Conservation (phyloP, 2,797 vertebrate species). For the Acanthurus leucopareius region DNA sequence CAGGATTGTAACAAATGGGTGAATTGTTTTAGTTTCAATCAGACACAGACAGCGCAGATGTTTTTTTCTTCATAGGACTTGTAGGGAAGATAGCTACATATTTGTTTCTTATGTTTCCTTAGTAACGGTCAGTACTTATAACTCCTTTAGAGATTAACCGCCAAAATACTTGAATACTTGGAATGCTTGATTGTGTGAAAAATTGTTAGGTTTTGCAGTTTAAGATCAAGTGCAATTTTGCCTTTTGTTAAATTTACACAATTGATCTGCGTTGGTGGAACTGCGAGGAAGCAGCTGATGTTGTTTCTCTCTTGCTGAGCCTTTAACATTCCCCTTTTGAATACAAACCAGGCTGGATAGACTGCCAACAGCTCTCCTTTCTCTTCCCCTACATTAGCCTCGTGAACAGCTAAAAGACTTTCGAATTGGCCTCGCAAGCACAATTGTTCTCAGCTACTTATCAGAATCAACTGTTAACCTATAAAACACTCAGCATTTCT, state of each 20-base stretch:
- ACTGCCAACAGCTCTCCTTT: conserved; percentile 49
- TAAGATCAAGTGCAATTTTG: not conserved
- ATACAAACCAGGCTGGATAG: conserved; percentile 45
- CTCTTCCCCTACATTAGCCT: not conserved
- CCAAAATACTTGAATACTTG: not conserved
- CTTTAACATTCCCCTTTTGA: conserved; percentile 32
- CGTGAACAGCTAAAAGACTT: conserved; percentile 11
- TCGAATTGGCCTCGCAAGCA: not conserved
- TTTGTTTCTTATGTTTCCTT: not conserved
- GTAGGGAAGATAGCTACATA: not conserved
- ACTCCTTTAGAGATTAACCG: not conserved
- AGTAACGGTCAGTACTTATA: not conserved
- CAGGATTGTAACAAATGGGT: not conserved
- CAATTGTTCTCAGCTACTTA: conserved; percentile 12
- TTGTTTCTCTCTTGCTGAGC: conserved; percentile 23
- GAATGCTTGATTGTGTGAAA: not conserved
- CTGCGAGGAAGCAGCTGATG: not conserved
- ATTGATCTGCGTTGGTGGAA: not conserved
- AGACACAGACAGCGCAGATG: not conserved
- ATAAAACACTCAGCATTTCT: conserved; percentile 1
- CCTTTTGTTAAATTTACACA: conserved; percentile 4
- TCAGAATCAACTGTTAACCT: not conserved
- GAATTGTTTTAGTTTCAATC: not conserved
- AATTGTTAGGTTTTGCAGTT: not conserved
- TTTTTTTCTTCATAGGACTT: not conserved